A percentile compares a stretch with the other conserved stretches of the same genome.
phyloP scores from a whole-genome alignment of 1,140 invertebrate genomes.

The Anastatus disparis region DNA sequence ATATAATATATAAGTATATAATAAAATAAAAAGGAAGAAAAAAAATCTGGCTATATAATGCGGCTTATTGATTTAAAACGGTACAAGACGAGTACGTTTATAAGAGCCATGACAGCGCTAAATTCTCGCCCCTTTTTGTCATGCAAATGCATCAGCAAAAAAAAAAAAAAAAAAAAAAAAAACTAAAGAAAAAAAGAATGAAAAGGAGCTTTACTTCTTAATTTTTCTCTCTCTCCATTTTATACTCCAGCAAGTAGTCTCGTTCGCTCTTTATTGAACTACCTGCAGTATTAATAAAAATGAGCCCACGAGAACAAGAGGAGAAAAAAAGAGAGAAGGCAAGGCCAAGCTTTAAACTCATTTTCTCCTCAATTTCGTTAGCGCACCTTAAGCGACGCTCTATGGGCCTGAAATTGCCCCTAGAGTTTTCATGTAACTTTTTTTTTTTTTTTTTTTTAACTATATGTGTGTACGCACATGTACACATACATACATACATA shows the following conservation, averaged over 20 bases:
- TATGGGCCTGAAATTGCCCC: constrained; percentile 10
- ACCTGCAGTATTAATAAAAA: constrained; percentile 14
- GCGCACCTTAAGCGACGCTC: not conserved
- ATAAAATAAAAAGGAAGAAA: constrained; percentile 7
- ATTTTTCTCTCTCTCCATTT: not conserved
- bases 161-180: not conserved
- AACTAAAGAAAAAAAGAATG: not conserved
- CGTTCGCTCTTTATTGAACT: not conserved
- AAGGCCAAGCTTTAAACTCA: not conserved
- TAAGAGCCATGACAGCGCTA: not conserved
- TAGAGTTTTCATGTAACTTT: not conserved
- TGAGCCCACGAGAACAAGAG: too few relatives aligned
- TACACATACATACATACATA: too few relatives aligned
- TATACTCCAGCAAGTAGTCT: not conserved
- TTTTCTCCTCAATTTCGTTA: too few relatives aligned
- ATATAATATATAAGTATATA: not conserved
- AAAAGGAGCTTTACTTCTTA: not conserved
- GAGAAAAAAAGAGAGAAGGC: not conserved
- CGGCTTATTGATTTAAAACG: constrained; percentile 24
- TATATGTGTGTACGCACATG: too few relatives aligned
- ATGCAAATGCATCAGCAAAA: constrained; percentile 1
- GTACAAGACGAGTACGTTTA: not conserved
- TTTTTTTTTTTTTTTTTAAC: too few relatives aligned
- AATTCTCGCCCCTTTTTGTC: constrained; percentile 9
- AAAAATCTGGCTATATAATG: not conserved